These are phyloP conservation scores for Clarias pachynema DNA, from an alignment of 2,797 vertebrate genomes.

Conservation along the genomic window DNA sequence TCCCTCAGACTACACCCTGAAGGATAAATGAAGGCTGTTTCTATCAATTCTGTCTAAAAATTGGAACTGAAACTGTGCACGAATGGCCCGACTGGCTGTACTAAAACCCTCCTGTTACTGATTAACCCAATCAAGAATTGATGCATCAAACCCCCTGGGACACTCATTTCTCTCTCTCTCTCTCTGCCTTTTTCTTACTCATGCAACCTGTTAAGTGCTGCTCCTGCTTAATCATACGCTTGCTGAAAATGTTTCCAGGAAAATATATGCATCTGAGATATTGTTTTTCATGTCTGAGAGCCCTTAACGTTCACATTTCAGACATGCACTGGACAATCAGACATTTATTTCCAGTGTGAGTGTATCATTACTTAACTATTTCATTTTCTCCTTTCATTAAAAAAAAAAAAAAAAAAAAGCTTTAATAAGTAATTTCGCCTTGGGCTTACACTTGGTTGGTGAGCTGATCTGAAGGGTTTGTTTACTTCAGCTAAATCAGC, in stretches of 20 bases:
- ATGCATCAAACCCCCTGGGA: not conserved
- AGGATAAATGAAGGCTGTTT: not conserved
- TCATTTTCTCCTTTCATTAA: not conserved
- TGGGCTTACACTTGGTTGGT: conserved; percentile 7
- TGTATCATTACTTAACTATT: not conserved
- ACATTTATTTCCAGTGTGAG: not conserved
- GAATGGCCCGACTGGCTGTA: conserved; percentile 1
- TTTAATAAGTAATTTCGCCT: conserved; percentile 2
- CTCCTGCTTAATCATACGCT: conserved; percentile 1
- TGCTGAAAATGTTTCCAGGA: not conserved
- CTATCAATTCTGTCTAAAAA: not conserved
- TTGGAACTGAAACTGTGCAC: not conserved
- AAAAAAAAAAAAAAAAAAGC: not conserved
- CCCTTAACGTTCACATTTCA: not conserved
- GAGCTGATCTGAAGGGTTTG: not conserved
- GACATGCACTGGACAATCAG: not conserved
- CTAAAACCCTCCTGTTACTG: conserved; percentile 13
- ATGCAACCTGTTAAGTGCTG: conserved; percentile 6
- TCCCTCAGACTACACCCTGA: not conserved
- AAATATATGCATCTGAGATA: not conserved
- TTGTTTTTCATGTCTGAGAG: not conserved
- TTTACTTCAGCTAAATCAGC: conserved; percentile 8
- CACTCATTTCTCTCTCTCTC: not conserved
- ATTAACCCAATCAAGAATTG: conserved; percentile 11
- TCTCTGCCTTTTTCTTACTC: not conserved